Base-by-base conservation (phyloP, 2,888 invertebrate species). In the Neoitamus cyanurus region DNA sequence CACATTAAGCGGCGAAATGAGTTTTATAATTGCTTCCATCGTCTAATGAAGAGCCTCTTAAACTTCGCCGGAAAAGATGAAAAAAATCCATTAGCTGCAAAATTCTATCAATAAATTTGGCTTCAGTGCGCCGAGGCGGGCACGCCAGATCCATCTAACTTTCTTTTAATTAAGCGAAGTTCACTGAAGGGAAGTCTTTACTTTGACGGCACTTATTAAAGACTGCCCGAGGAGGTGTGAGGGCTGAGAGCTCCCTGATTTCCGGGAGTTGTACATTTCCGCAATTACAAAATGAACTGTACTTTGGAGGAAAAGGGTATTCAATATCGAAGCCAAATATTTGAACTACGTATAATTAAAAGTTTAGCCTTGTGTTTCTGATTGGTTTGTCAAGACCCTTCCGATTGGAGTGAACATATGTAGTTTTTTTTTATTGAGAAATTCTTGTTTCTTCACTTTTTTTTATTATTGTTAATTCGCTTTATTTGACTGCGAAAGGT, bases 91-190 rank as follows among this genome's bases (percentile, higher is more conserved):
- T 73, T 73, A 73, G 36, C 73, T 73, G 3, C 15, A 36, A 73
- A 73, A 73, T 73, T 73, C 73, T 73, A 73, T 73, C 73, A 73
- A 73, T 73, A 73, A 73, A 73, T 73, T 73, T 73, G 15, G 15
- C 15, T 73, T 37, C 36, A n/a, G 7, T 5, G 20, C n/a, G 73
- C 9, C 72, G 72, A 3, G n/a, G 15, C 20, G 4, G 9, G 20
- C 30, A 15, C 36, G 31, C 5, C 2, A 15, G 15, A 73, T 3
- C 36, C 20, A 73, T 73, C 31, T 37, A 73, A 31, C 36, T 73
- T 73, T 31, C 37, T 73, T 73, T 73, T 73, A 73, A 73, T 73
- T 73, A 73, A 73, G 36, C 73, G 7, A 15, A 73, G 20, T 73
- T 36, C 73, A 37, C 11, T 73, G 36, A 36, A 37, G 34, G 15